A percentile compares a stretch with the other conserved stretches of the same genome.
These are phyloP conservation scores for Smittia sp. DNA, from an alignment of 2,888 invertebrate species.

Conservation along the genomic window DNA sequence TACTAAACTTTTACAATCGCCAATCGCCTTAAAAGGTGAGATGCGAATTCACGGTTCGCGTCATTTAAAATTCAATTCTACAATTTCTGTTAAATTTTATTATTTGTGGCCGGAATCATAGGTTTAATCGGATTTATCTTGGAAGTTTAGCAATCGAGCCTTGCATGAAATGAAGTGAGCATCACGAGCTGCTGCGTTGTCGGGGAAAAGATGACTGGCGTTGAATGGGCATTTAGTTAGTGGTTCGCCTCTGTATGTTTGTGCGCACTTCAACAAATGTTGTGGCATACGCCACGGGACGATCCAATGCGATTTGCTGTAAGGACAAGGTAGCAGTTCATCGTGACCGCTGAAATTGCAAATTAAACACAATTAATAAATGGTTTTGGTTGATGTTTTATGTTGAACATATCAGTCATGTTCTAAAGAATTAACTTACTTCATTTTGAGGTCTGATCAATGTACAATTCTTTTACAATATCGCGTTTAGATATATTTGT, in stretches of 20 bases:
- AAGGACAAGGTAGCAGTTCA: slow-evolving; percentile 5
- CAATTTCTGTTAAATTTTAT: too few species aligned
- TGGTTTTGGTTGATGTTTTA: neutral
- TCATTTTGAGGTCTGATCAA: neutral
- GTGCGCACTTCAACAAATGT: neutral
- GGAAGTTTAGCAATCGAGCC: too few species aligned
- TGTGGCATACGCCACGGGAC: neutral
- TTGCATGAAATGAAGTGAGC: too few species aligned
- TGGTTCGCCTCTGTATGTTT: neutral
- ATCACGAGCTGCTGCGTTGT: neutral
- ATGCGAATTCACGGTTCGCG: too few species aligned
- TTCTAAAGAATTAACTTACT: neutral
- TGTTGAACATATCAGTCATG: neutral
- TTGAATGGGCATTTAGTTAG: neutral
- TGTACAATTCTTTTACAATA: too few species aligned
- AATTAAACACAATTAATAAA: neutral
- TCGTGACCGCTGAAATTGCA: neutral
- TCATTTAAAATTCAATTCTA: too few species aligned
- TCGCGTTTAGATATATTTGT: too few species aligned
- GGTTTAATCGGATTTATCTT: too few species aligned
- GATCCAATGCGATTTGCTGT: slow-evolving; percentile 1
- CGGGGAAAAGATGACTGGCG: neutral
- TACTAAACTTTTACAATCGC: too few species aligned
- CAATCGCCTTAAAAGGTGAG: too few species aligned
- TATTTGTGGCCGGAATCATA: too few species aligned